Evolutionary conservation across 1,140 invertebrate species (phyloP), one percentile per base, ranked within the genome.

Genomic region (Leguminivora glycinivorella): DNA sequence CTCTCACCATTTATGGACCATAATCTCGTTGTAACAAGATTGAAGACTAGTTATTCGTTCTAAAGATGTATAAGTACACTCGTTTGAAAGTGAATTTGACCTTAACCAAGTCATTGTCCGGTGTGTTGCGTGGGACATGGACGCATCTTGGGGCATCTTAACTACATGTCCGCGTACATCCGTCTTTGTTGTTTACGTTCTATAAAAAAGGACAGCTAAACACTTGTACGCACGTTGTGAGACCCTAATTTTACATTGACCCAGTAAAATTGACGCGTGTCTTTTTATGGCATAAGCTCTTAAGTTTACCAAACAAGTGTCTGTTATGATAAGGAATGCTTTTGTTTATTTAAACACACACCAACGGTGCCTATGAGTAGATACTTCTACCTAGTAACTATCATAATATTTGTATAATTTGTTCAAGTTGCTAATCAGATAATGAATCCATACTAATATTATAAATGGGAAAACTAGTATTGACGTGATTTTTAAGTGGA

Each of bases 31-130:
- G 19, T 2, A 43, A 52, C 22, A 52, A 19, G 47, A n/a, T 52
- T 52, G 9, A 43, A 19, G 14, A 52, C 7, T 19, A n/a, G 47
- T 52, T 17, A 52, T 10, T 60, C 25, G 56, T 12, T 29, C 12
- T 12, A n/a, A 34, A 63, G 58, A 29, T 63, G 14, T 58, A 58
- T 9, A n/a, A n/a, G n/a, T n/a, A 9, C 25, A 58, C n/a, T 25
- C 17, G 26, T 63, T 63, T 63, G 58, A 63, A 63, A 63, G 58
- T 63, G 58, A 63, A 63, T 63, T 29, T 63, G 58, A 63, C 58
- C 58, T 63, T 63, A 63, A 58, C 56, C 22, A 63, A 63, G 58
- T 63, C 58, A 63, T 63, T 63, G 58, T 60, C 56, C 56, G 56
- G 56, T 14, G 56, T 26, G 56, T 56, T 56, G 52, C 56, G 56